A percentile compares a stretch with the other conserved stretches of the same genome.
Evolutionary conservation across 2,797 vertebrate species (phyloP).

Genomic region (Mormyrus proboscirostris): DNA sequence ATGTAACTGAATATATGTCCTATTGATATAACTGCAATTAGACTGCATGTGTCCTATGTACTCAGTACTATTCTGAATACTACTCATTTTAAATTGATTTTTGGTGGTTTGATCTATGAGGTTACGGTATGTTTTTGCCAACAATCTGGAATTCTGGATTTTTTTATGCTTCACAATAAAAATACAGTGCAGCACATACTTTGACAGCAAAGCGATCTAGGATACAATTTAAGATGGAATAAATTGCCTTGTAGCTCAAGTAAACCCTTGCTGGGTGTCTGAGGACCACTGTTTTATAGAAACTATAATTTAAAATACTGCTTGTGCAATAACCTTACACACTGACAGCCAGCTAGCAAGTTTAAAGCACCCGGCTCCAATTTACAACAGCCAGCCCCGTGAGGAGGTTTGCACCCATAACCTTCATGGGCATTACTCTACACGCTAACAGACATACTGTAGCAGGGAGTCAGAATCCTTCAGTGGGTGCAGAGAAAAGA

Average conservation of each 20-base stretch:
- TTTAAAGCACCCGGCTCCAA: neutral
- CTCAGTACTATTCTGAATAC: neutral
- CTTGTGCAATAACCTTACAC: neutral
- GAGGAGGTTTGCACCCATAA: neutral
- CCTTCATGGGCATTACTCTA: neutral
- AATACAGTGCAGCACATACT: neutral
- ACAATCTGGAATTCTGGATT: neutral
- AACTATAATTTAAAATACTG: neutral
- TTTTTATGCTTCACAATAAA: neutral
- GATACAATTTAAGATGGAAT: neutral
- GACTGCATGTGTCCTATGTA: neutral
- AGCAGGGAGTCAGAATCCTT: neutral
- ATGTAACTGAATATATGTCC: neutral
- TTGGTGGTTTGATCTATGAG: neutral
- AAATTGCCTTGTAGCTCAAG: neutral
- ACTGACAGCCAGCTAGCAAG: neutral
- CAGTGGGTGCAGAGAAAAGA: neutral
- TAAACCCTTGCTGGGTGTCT: neutral
- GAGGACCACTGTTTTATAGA: slow-evolving; percentile 9
- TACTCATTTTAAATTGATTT: neutral
- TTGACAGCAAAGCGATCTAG: neutral
- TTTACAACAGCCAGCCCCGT: neutral
- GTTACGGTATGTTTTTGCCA: neutral
- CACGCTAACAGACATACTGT: neutral
- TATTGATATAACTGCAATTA: neutral